A percentile compares a stretch with the other conserved stretches of the same genome.
Evolutionary conservation across 2,113 vertebrate genomes (phyloP).

Genomic region (Regulus satrapa): DNA sequence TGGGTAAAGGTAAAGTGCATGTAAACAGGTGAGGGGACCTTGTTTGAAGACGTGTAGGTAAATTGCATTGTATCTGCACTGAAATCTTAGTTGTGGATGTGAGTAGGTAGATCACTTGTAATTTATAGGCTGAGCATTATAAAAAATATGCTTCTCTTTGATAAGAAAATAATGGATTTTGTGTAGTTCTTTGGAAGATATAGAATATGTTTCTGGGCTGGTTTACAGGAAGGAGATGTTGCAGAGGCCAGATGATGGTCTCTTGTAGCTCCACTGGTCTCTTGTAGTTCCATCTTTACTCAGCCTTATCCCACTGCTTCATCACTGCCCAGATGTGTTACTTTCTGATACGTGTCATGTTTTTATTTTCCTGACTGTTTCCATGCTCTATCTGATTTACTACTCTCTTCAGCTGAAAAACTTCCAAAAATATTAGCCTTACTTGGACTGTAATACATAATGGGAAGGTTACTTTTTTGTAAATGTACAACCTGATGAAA

Average conservation of each 20-base stretch:
- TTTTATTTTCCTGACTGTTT: background rate
- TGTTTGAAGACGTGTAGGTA: background rate
- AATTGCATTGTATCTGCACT: background rate
- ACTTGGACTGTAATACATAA: background rate
- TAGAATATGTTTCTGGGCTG: background rate
- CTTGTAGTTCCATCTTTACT: background rate
- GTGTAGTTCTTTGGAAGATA: background rate
- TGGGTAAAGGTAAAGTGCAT: background rate
- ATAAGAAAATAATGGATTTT: background rate
- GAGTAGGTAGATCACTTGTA: background rate
- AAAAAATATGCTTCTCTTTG: background rate
- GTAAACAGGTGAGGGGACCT: background rate
- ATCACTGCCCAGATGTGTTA: background rate
- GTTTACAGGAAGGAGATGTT: background rate
- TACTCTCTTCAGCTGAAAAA: background rate
- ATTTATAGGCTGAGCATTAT: background rate
- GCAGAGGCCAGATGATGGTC: background rate
- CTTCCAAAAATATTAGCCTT: background rate
- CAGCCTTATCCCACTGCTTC: background rate
- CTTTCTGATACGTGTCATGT: background rate
- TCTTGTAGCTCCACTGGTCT: background rate
- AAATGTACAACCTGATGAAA: background rate
- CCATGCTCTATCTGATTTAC: background rate
- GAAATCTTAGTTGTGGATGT: background rate
- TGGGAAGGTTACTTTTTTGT: background rate